A percentile compares a stretch with the other conserved stretches of the same genome.
phyloP scores from a whole-genome alignment of 2,797 vertebrate genomes.

The Danio choprae region DNA sequence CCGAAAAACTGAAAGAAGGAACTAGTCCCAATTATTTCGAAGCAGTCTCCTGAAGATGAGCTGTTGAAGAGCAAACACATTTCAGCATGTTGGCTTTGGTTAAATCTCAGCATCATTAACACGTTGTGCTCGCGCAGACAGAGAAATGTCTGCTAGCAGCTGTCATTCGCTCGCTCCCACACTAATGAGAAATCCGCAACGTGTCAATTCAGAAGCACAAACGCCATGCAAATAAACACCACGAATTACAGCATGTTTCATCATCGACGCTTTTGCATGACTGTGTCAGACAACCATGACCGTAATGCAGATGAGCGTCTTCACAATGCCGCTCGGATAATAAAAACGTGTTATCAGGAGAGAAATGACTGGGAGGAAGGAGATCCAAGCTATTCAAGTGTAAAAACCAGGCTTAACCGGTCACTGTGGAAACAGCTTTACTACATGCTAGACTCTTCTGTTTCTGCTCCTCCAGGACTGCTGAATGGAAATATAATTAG shows the following conservation, averaged over 20 bases:
- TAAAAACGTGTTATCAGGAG: slow-evolving; percentile 1
- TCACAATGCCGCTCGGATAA: neutral
- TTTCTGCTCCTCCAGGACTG: slow-evolving; percentile 19
- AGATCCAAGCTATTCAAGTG: neutral
- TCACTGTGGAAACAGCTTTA: slow-evolving; percentile 7
- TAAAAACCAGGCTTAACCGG: slow-evolving; percentile 8
- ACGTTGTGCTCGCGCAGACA: slow-evolving; percentile 4
- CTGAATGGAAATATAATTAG: slow-evolving; percentile 35
- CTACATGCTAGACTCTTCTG: neutral
- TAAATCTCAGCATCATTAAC: slow-evolving; percentile 23
- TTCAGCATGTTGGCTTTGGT: slow-evolving; percentile 6
- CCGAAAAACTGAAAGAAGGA: neutral
- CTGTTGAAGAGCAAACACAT: slow-evolving; percentile 19
- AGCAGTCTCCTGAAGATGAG: slow-evolving; percentile 34
- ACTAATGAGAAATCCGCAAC: slow-evolving; percentile 45
- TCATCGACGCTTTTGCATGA: slow-evolving; percentile 55
- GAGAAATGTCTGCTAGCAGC: slow-evolving; percentile 38
- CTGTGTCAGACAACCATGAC: slow-evolving; percentile 40
- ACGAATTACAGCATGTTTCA: slow-evolving; percentile 70
- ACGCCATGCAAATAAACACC: slow-evolving; percentile 42
- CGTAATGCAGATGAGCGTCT: slow-evolving; percentile 24
- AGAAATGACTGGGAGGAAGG: slow-evolving; percentile 12
- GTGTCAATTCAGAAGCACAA: slow-evolving; percentile 36
- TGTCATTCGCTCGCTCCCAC: slow-evolving; percentile 31
- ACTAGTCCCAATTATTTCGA: slow-evolving; percentile 33